Base-by-base conservation (phyloP, 2,888 invertebrate species). In the Netelia inedita region DNA sequence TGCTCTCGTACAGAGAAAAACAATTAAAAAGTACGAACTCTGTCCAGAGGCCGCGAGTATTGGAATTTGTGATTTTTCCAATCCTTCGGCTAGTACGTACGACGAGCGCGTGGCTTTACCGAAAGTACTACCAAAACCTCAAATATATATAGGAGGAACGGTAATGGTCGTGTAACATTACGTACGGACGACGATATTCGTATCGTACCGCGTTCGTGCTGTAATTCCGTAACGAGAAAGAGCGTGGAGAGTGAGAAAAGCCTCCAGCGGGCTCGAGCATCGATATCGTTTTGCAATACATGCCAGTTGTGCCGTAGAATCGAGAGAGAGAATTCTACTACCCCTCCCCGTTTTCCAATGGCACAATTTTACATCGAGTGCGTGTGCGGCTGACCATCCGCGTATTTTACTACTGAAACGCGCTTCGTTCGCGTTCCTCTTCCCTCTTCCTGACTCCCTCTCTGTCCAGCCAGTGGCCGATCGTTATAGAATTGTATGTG, bases 221-320 rank as follows among this genome's bases (percentile, higher is more conserved):
- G 59, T 23, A 14, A 61, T 50, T 46, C 28, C 16, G 46, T 61
- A 61, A 50, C 28, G 63, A 74, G 73, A 68, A n/a, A 11, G 50
- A 23, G 19, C 9, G 35, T 9, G 16, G 41, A 19, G 73, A n/a
- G 28, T 0, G 50, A 46, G 61, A 61, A 63, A 74, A 63, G 5
- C 43, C 43, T 11, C 28, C 14, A 59, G 21, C n/a, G 63, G 63
- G 74, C 21, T 14, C 41, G 73, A 68, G 78, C 69, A 74, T 79
- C 83, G 79, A 79, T 74, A 82, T 78, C 78, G 82, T 78, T 82
- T 82, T 82, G 68, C 82, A 59, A 71, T 83, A 79, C 74, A 79
- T n/a, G 63, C 61, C 43, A 28, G 82, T 43, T 41, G 63, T 28
- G 28, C 28, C 28, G 28, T 50, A 50, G 53, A 14, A 82, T 79